phyloP scores from a whole-genome alignment of 2,113 vertebrate species.

The Lepus europaeus region DNA sequence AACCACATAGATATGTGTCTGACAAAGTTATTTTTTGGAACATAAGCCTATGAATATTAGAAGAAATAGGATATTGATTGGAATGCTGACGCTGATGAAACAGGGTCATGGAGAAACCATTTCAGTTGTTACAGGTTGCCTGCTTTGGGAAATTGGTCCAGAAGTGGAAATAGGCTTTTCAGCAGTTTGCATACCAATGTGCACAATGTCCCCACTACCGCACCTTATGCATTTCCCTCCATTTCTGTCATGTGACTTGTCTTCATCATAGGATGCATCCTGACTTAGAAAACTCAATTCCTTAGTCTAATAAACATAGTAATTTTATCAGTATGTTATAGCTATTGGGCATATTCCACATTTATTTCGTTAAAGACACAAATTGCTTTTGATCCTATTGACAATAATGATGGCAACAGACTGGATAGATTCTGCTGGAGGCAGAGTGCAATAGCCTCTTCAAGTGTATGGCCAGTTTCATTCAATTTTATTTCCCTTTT shows the following conservation, averaged over 20 bases:
- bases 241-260: background rate
- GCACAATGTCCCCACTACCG: background rate
- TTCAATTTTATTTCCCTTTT: background rate
- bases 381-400: background rate
- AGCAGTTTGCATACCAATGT: background rate
- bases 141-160: conserved; percentile 25
- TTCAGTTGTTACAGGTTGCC: conserved; percentile 7
- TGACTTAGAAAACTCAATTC: background rate
- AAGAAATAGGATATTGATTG: conserved; percentile 57
- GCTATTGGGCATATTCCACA: background rate
- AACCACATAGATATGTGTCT: conserved; percentile 1
- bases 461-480: background rate
- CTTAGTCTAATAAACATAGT: background rate
- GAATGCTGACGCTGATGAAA: conserved; percentile 30
- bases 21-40: conserved; percentile 5
- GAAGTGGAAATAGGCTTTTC: conserved; percentile 40
- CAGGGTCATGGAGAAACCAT: background rate
- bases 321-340: background rate
- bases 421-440: background rate
- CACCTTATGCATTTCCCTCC: background rate
- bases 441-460: background rate
- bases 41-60: conserved; percentile 25
- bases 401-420: background rate
- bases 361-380: background rate
- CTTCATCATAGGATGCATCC: background rate